These are phyloP conservation scores for Yponomeuta evonymella DNA, from an alignment of 2,888 invertebrate species.

Conservation along the genomic window DNA sequence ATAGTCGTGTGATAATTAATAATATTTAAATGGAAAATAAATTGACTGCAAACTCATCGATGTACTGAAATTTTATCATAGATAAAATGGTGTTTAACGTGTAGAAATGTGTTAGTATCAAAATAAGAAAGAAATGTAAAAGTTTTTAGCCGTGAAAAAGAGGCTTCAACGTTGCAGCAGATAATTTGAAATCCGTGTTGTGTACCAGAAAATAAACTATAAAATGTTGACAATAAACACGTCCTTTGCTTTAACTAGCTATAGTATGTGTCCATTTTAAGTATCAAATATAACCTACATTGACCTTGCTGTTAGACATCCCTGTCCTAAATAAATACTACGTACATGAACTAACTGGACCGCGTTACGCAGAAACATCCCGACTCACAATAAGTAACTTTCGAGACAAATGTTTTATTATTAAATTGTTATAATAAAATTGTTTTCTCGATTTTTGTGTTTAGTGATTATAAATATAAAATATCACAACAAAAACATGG, in stretches of 20 bases:
- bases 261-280: conserved; percentile 29
- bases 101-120: background rate
- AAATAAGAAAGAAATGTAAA: too few species aligned
- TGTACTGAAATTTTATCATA: too few species aligned
- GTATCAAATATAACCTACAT: background rate
- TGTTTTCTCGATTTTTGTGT: too few species aligned
- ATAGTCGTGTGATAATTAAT: too few species aligned
- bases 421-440: too few species aligned
- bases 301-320: background rate
- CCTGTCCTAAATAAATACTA: background rate
- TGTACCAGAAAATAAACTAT: conserved; percentile 25
- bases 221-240: conserved; percentile 62
- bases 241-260: conserved; percentile 73
- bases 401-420: too few species aligned
- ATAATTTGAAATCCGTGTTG: background rate
- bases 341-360: background rate
- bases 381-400: too few species aligned
- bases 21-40: too few species aligned
- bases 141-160: background rate
- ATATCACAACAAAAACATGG: too few species aligned
- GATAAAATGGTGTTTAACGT: background rate
- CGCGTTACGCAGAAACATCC: too few species aligned
- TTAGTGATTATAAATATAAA: too few species aligned
- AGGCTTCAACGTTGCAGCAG: background rate
- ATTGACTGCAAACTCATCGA: too few species aligned